Evolutionary conservation across 2,113 vertebrate genomes (phyloP), one percentile per base, ranked within the genome.

Genomic region (Hystrix brachyura): DNA sequence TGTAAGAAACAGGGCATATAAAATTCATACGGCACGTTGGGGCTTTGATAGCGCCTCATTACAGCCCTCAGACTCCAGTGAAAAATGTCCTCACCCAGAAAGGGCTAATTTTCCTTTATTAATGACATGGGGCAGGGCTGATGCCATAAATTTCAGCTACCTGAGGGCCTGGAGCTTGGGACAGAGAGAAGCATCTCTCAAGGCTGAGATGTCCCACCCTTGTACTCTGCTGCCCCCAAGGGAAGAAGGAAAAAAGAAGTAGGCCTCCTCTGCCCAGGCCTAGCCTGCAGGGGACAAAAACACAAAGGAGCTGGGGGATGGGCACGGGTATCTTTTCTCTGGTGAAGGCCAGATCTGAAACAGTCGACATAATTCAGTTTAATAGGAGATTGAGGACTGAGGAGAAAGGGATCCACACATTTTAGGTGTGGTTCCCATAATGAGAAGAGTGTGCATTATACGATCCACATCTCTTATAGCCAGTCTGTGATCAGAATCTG

Each of bases 1-100:
- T 98, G 98, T 98, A 99, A 98, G 98, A 99, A 99, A 98, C 97
- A 97, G 98, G 97, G 97, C 98, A 98, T 98, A 98, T 99, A 98
- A 99, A 99, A 99, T 97, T 98, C 98, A 98, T 97, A 98, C 84
- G 98, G 98, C 98, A 98, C 95, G 74, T 95, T 98, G 98, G 97
- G 96, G 91, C 98, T 98, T 98, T 99, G 98, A 98, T 98, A 98
- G 97, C 32, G 97, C 94, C 97, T 98, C 97, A 95, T 98, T 98
- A 98, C 97, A 98, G 97, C 97, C 92, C 97, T 59, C n/a, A 92
- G 98, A 97, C 98, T 98, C 96, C n/a, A 95, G 95, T 98, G 98
- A 98, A 98, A 98, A 98, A 98, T 93, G 97, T 98, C 98, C 98
- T 98, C 98, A 98, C 97, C 96, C 69, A 95, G 97, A 98, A 96